These are phyloP conservation scores for Tachina grossa DNA, from an alignment of 2,888 invertebrate genomes.

Conservation along the genomic window DNA sequence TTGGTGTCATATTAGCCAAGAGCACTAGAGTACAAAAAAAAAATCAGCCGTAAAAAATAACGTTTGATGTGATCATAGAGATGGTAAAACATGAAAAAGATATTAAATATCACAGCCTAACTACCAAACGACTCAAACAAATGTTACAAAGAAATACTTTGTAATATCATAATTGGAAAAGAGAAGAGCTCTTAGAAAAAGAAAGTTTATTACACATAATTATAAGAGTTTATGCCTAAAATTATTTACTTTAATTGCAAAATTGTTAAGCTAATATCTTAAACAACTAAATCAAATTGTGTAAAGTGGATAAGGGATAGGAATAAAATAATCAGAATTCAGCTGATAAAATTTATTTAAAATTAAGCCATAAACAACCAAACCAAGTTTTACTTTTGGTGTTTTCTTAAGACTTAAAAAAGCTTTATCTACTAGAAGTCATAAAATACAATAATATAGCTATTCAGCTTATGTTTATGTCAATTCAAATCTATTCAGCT, in stretches of 20 bases:
- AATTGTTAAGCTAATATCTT: not conserved
- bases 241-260: constrained; percentile 4
- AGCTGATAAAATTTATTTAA: no score
- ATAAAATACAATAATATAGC: no score
- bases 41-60: constrained; percentile 21
- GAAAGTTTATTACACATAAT: constrained; percentile 36
- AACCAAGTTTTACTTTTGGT: no score
- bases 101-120: constrained; percentile 52
- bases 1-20: constrained; percentile 63
- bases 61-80: constrained; percentile 57
- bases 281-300: no score
- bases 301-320: no score
- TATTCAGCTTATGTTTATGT: no score
- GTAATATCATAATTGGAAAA: constrained; percentile 3
- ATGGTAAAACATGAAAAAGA: constrained; percentile 54
- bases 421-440: no score
- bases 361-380: no score
- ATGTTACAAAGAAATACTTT: not conserved
- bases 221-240: constrained; percentile 4
- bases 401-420: no score
- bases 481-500: no score
- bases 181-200: constrained; percentile 21
- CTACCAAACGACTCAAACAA: not conserved
- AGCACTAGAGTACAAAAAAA: constrained; percentile 32
- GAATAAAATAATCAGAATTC: no score